A percentile compares a stretch with the other conserved stretches of the same genome.
Evolutionary conservation across 53 echinoderm and acorn worm species (phyloP).

Genomic region (Echinarachnius parma): DNA sequence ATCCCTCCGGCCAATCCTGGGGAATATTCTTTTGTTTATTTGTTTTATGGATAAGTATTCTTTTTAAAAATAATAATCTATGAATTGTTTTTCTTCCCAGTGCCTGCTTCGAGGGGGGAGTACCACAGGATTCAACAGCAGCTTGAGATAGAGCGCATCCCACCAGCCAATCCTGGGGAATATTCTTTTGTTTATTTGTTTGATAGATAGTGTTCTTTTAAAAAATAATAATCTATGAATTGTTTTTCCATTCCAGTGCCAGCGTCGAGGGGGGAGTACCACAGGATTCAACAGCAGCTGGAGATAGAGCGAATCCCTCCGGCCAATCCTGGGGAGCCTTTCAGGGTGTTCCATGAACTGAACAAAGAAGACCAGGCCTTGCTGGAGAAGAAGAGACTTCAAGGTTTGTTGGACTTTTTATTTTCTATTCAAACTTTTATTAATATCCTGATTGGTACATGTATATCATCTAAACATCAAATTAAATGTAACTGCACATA

Average conservation of each 20-base stretch:
- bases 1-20: constrained; percentile 91
- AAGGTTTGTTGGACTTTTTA: too few species aligned
- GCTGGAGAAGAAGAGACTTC: constrained; percentile 89
- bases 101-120: constrained; percentile 90
- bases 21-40: too few species aligned
- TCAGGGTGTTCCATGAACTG: constrained; percentile 90
- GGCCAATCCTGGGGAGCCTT: constrained; percentile 83
- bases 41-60: too few species aligned
- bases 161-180: constrained; percentile 89
- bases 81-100: too few species aligned
- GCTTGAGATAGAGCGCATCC: constrained; percentile 88
- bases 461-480: too few species aligned
- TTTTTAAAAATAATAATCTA: too few species aligned
- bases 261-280: constrained; percentile 86
- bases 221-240: too few species aligned
- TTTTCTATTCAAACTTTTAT: too few species aligned
- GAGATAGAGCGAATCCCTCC: constrained; percentile 93
- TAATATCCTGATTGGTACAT: too few species aligned
- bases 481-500: too few species aligned
- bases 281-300: constrained; percentile 90
- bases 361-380: constrained; percentile 80
- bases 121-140: constrained; percentile 94
- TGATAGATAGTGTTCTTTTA: too few species aligned
- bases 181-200: too few species aligned
- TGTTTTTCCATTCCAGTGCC: constrained; percentile 59